Evolutionary conservation across 2,113 vertebrate species (phyloP).

Genomic region (Casuarius casuarius): DNA sequence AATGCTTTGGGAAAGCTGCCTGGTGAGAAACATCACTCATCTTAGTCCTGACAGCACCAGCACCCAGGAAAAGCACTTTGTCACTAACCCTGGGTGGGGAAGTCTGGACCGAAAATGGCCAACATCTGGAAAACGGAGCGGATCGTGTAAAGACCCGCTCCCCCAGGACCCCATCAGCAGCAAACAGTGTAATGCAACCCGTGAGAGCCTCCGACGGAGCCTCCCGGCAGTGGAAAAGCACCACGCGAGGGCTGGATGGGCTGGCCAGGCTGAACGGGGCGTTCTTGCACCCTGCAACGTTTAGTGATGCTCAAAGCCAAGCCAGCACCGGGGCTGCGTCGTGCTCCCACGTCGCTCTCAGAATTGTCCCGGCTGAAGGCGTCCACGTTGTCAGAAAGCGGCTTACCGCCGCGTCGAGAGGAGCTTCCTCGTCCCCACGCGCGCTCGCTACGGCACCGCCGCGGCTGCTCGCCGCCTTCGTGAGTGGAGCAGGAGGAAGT

Average conservation of each 20-base stretch:
- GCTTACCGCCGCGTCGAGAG: too few species aligned
- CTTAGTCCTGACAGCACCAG: too few species aligned
- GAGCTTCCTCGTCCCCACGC: neutral
- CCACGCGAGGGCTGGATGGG: accelerated
- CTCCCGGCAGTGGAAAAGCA: too few species aligned
- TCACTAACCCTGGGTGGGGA: too few species aligned
- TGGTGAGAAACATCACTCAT: too few species aligned
- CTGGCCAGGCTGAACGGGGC: neutral
- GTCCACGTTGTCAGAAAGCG: neutral
- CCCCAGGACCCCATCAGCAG: too few species aligned
- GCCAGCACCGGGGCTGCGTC: neutral
- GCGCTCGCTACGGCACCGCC: too few species aligned
- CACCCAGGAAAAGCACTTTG: too few species aligned
- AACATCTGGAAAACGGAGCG: neutral
- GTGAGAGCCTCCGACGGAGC: too few species aligned
- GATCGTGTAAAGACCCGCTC: too few species aligned
- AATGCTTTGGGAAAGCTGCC: too few species aligned
- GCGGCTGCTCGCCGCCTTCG: neutral
- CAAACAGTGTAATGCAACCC: too few species aligned
- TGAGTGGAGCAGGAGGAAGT: neutral
- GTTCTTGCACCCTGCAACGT: neutral
- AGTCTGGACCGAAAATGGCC: neutral
- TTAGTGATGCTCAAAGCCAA: neutral
- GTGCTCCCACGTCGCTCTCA: accelerated
- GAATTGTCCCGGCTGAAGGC: neutral